phyloP scores from a whole-genome alignment of 2,113 vertebrate genomes.

The Istiophorus platypterus region DNA sequence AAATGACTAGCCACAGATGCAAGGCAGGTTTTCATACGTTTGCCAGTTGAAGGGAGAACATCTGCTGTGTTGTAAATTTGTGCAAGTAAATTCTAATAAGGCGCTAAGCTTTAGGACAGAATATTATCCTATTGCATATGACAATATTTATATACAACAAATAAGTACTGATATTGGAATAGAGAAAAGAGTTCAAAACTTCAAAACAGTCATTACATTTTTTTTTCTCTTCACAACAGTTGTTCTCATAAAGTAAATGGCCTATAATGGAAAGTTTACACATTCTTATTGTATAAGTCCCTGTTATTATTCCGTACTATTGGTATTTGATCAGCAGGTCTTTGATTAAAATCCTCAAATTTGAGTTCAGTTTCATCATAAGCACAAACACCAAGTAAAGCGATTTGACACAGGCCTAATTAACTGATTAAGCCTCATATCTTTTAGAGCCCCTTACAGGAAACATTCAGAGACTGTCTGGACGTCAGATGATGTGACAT shows the following conservation, averaged over 20 bases:
- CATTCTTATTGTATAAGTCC: background rate
- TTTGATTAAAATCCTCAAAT: conserved; percentile 1
- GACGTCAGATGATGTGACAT: conserved; percentile 5
- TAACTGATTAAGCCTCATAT: background rate
- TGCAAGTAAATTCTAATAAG: conserved; percentile 16
- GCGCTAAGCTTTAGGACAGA: background rate
- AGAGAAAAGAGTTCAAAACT: background rate
- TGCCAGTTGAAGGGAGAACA: conserved; percentile 33
- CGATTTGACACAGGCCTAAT: background rate
- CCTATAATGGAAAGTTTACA: background rate
- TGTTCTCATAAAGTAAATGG: background rate
- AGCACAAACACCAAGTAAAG: background rate
- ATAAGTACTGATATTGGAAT: background rate
- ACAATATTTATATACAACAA: conserved; percentile 1
- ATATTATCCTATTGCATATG: background rate
- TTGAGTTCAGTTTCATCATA: background rate
- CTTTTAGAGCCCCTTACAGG: background rate
- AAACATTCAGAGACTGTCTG: background rate
- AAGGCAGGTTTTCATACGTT: conserved; percentile 46
- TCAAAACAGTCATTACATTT: too few relatives aligned
- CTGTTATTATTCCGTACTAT: background rate
- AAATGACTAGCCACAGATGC: conserved; percentile 61
- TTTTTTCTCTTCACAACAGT: background rate
- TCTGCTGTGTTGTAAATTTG: conserved; percentile 45
- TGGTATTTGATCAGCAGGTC: background rate